Base-by-base conservation (phyloP, 2,113 vertebrate genomes). In the Bufo gargarizans region DNA sequence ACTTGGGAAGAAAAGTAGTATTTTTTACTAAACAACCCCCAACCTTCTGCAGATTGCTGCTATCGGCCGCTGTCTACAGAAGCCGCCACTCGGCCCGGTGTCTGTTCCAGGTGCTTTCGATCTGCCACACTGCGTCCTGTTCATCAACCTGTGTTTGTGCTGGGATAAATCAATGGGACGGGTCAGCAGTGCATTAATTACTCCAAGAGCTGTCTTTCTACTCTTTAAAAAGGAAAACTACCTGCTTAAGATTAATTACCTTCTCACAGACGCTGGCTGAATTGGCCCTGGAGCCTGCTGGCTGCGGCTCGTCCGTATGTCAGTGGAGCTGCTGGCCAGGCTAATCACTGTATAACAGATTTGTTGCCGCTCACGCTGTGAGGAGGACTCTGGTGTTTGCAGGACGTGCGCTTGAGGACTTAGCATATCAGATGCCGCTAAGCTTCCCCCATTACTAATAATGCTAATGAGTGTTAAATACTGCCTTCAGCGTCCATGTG, bases 151-250 rank as follows among this genome's bases (percentile, higher is more conserved):
- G 81, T 84, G 87, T 89, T 84, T 89, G 72, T 77, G 59, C 72
- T 22, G 72, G 58, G 74, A 84, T 89, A 65, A 89, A 89, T 89
- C 87, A 89, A 89, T 89, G 84, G 87, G 87, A 89, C 87, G 45
- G 87, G 82, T 89, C 82, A 77, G 59, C 81, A n/a, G 74, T 65
- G 61, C 87, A 89, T 89, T 89, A 89, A 89, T 89, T 89, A 89
- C 81, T 89, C 50, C 72, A 58, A 11, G 81, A 89, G 81, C 81
- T 84, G 87, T 78, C 80, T 77, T 56, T 83, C 80, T 77, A 59
- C 56, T 74, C 47, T 67, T 55, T 65, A 88, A 63, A 82, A 77
- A 84, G 45, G 22, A 84, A 84, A 89, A 74, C 82, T 77, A 89
- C 49, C 87, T 67, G 72, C 74, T 77, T 78, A 84, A 89, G 87